Conservation (phyloP, 1,140 invertebrate species). For the Diabrotica virgifera region DNA sequence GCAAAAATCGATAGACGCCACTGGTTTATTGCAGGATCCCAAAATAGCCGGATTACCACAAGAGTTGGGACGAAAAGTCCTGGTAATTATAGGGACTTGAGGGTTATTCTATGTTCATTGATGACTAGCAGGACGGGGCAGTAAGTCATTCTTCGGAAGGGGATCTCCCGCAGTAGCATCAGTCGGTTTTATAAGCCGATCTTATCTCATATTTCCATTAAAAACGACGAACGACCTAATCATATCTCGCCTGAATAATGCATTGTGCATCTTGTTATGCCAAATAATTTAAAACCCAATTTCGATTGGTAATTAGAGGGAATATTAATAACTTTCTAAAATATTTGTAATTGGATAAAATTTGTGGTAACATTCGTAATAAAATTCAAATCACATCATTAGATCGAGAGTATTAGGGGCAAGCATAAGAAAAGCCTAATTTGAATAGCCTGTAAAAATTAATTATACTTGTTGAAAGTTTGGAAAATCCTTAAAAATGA, state of each 20-base stretch:
- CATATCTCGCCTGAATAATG: conserved; percentile 8
- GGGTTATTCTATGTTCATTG: conserved; percentile 45
- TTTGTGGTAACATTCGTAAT: no score
- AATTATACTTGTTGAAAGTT: no score
- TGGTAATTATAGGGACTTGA: conserved; percentile 45
- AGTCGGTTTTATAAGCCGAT: conserved; percentile 37
- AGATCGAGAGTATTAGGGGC: no score
- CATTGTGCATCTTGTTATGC: background rate
- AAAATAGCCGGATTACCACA: conserved; percentile 41
- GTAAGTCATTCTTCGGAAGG: conserved; percentile 27
- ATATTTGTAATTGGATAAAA: no score
- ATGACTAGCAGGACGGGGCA: conserved; percentile 32
- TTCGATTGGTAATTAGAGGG: background rate
- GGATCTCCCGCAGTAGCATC: conserved; percentile 11
- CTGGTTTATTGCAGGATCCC: conserved; percentile 20
- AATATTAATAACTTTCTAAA: no score
- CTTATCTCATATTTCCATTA: conserved; percentile 41
- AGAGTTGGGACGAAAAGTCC: conserved; percentile 35
- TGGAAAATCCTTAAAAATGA: no score
- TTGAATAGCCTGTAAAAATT: no score
- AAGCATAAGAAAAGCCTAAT: no score
- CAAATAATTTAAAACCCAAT: conserved; percentile 8
- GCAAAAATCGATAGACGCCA: conserved; percentile 7
- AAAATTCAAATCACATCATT: no score
- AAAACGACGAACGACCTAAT: conserved; percentile 24